Evolutionary conservation across 1,140 invertebrate genomes (phyloP).

Genomic region (Babylonia areolata): DNA sequence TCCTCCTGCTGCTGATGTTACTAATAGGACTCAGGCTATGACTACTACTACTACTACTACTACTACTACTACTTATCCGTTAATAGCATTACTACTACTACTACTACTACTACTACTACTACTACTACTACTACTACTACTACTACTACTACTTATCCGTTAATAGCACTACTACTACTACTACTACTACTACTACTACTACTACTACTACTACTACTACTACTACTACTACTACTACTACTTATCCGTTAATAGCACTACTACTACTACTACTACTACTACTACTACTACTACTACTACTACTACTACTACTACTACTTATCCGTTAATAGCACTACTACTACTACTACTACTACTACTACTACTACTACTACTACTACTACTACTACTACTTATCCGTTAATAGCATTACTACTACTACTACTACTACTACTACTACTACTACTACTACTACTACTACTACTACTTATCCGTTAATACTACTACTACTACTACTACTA

Average conservation of each 20-base stretch:
- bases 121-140: conserved; percentile 4
- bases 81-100: background rate
- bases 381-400: too few relatives aligned
- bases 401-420: conserved; percentile 19
- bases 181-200: conserved; percentile 14
- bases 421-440: conserved; percentile 21
- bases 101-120: conserved; percentile 21
- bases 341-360: conserved; percentile 23
- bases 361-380: conserved; percentile 19
- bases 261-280: conserved; percentile 25
- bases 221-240: too few relatives aligned
- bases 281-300: conserved; percentile 18
- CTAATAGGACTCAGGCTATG: background rate
- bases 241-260: too few relatives aligned
- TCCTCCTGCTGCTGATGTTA: too few relatives aligned
- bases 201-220: conserved; percentile 20
- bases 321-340: too few relatives aligned
- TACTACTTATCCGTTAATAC: too few relatives aligned
- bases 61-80: too few relatives aligned
- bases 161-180: background rate
- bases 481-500: conserved; percentile 24
- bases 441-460: conserved; percentile 16
- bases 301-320: too few relatives aligned
- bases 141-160: too few relatives aligned
- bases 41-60: conserved; percentile 12